Evolutionary conservation across 2,888 invertebrate genomes (phyloP).

Genomic region (Prosapia bicincta): DNA sequence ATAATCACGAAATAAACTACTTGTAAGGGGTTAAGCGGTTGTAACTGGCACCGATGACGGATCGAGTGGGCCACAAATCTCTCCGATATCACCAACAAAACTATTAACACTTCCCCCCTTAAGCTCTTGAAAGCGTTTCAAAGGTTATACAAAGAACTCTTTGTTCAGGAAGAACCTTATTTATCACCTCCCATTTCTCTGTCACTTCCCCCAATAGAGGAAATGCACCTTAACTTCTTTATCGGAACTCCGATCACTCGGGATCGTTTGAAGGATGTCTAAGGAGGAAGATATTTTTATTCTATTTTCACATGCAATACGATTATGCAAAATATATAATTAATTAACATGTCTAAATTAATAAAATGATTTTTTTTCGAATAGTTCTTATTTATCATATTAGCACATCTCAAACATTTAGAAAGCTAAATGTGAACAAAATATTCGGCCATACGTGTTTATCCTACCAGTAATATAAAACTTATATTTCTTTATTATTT

Average conservation of each 20-base stretch:
- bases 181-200: constrained; percentile 13
- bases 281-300: too few relatives aligned
- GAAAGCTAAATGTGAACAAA: too few relatives aligned
- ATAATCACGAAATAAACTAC: too few relatives aligned
- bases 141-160: constrained; percentile 17
- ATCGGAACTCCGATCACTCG: not conserved
- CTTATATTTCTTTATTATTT: too few relatives aligned
- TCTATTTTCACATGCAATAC: too few relatives aligned
- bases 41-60: not conserved
- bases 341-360: too few relatives aligned
- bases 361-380: too few relatives aligned
- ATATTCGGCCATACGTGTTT: too few relatives aligned
- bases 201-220: constrained; percentile 5
- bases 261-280: not conserved
- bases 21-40: not conserved
- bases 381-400: too few relatives aligned
- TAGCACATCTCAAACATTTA: too few relatives aligned
- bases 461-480: too few relatives aligned
- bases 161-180: constrained; percentile 17
- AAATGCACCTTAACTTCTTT: constrained; percentile 2
- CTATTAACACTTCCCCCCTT: constrained; percentile 22
- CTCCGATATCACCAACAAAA: constrained; percentile 13
- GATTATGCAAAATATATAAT: too few relatives aligned
- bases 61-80: constrained; percentile 15
- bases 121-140: constrained; percentile 4